Percentiles rank a stretch among this genome's conserved stretches.
phyloP scores from a whole-genome alignment of 2,113 vertebrate genomes.

The Shinisaurus crocodilurus region DNA sequence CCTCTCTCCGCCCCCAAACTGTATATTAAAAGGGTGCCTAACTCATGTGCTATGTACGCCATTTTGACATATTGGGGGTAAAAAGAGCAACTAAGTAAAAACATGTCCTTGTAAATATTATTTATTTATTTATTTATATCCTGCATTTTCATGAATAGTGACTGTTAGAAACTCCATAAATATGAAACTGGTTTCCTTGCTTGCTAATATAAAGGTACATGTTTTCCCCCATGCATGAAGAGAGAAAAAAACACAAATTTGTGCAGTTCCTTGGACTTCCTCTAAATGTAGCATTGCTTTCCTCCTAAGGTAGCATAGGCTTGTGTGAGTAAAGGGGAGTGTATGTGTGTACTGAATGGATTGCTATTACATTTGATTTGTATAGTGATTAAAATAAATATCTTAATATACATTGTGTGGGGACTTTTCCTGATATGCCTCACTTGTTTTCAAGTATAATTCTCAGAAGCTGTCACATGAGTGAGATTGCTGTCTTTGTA shows the following conservation, averaged over 20 bases:
- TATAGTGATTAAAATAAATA: constrained; percentile 23
- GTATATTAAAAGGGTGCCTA: neutral
- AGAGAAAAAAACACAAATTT: constrained; percentile 15
- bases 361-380: neutral
- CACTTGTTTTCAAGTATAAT: constrained; percentile 33
- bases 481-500: constrained; percentile 63
- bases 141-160: neutral
- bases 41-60: no score
- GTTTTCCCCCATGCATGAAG: neutral
- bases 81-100: neutral
- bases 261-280: neutral
- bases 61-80: neutral
- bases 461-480: constrained; percentile 30
- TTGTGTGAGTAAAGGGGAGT: constrained; percentile 1
- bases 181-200: neutral
- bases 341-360: neutral
- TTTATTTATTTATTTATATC: no score
- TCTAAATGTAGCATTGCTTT: neutral
- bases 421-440: neutral
- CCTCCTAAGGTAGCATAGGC: constrained; percentile 11
- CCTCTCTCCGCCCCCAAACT: neutral
- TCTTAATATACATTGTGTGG: neutral
- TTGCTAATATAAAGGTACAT: neutral
- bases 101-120: neutral
- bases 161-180: neutral